phyloP scores from a whole-genome alignment of 2,888 invertebrate genomes.

The Coelinius sp. region DNA sequence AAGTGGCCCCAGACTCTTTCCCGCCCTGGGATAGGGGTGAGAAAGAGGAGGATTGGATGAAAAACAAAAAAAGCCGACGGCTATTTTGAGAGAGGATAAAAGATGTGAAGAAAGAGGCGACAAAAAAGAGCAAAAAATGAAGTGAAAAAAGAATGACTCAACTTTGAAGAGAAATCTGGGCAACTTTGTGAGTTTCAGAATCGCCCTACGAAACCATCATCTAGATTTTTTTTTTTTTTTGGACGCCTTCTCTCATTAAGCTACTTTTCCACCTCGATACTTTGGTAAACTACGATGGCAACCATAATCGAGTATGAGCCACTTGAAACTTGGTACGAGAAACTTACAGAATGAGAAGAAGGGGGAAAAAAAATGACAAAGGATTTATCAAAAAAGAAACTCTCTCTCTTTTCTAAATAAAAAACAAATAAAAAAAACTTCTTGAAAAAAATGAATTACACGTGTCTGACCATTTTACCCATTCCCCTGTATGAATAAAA shows the following conservation, averaged over 20 bases:
- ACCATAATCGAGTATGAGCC: slow-evolving; percentile 5
- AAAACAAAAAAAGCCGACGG: slow-evolving; percentile 32
- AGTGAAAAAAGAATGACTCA: slow-evolving; percentile 26
- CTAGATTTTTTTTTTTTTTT: slow-evolving; percentile 17
- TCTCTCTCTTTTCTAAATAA: no score
- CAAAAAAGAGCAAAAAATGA: slow-evolving; percentile 13
- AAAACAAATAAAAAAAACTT: neutral
- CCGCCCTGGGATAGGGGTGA: slow-evolving; percentile 43
- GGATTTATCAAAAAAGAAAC: neutral
- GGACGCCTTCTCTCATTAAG: slow-evolving; percentile 19
- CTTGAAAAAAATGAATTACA: neutral
- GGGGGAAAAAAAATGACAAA: neutral
- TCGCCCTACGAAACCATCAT: slow-evolving; percentile 14
- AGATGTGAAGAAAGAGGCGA: slow-evolving; percentile 32
- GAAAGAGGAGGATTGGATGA: slow-evolving; percentile 28
- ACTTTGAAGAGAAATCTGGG: slow-evolving; percentile 7
- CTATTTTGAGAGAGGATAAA: slow-evolving; percentile 33
- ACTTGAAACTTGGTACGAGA: neutral
- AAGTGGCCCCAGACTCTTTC: slow-evolving; percentile 52
- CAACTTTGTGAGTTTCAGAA: slow-evolving; percentile 13
- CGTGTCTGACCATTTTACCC: neutral
- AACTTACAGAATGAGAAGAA: slow-evolving; percentile 19
- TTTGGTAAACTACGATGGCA: neutral
- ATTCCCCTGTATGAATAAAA: neutral
- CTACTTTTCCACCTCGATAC: slow-evolving; percentile 14